Evolutionary conservation across 2,888 invertebrate genomes (phyloP), one percentile per base, ranked within the genome.

Genomic region (Iphiclides podalirius): DNA sequence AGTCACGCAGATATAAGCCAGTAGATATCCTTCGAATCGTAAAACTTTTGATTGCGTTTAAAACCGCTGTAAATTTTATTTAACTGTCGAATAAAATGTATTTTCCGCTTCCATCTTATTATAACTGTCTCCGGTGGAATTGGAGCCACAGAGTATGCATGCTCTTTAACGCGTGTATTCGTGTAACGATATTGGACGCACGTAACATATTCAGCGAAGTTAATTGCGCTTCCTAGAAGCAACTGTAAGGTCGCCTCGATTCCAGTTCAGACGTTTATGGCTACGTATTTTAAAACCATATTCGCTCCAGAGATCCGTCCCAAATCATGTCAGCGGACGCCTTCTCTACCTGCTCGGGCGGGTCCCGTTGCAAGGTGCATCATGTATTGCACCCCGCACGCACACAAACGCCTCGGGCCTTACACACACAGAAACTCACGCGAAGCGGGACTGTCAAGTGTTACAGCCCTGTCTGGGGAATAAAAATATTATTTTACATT

Each of bases 321-420:
- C 68, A 69, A 81, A 78, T 76, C 72, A 72, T 81, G 80, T 80
- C 82, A 81, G 77, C 72, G 61, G 68, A 66, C 71, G 67, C 66
- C 56, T 52, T 67, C 63, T 77, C 83, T 87, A 86, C 86, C 87
- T 88, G 86, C 85, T 77, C 61, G 61, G 70, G 69, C 61, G 61
- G 70, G 69, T 87, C 82, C 86, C 87, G 85, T 86, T 78, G 86
- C 86, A 86, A 86, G 86, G 86, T 86, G 85, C 20, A 20, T 3
- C 20, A 6, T 6, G 4, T 75, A 63, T 66, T 73, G 66, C 75
- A 73, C 75, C 73, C 75, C 68, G 63, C 70, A 23, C 50, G 33
- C 47, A 46, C 51, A 52, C 52, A 43, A 26, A 54, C 55, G 48
- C 57, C 55, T 60, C 43, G 43, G 66, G 64, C 28, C 34, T 38